A percentile compares a stretch with the other conserved stretches of the same genome.
These are phyloP conservation scores for Zygogramma bicolorata DNA, from an alignment of 2,888 invertebrate species.

Conservation along the genomic window DNA sequence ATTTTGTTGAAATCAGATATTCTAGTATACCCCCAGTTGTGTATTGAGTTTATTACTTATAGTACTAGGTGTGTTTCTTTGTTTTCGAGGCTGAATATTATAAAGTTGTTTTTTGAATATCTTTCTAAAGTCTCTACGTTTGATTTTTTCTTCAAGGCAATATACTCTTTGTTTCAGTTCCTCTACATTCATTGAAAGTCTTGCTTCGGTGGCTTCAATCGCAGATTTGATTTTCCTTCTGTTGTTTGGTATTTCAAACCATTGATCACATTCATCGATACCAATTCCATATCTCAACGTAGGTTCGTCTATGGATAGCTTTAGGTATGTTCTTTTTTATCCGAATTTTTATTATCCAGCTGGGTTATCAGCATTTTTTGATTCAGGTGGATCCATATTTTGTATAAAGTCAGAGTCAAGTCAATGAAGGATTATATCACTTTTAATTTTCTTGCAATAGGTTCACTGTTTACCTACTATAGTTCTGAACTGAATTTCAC, in stretches of 20 bases:
- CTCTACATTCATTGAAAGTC: slow-evolving; percentile 1
- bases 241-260: not conserved
- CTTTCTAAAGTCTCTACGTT: not conserved
- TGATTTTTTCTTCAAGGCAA: not conserved
- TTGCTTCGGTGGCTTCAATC: not conserved
- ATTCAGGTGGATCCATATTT: too few species aligned
- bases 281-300: too few species aligned
- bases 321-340: too few species aligned
- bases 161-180: slow-evolving; percentile 4
- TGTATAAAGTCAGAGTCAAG: too few species aligned
- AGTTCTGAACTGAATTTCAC: too few species aligned
- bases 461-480: too few species aligned
- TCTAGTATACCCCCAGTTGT: not conserved
- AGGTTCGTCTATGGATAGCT: too few species aligned
- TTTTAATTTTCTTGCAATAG: too few species aligned
- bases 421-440: too few species aligned
- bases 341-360: too few species aligned
- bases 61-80: not conserved
- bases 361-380: too few species aligned
- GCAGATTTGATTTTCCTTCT: not conserved
- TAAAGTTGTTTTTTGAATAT: not conserved
- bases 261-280: too few species aligned
- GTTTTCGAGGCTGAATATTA: not conserved
- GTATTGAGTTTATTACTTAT: not conserved
- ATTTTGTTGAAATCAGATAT: not conserved